Evolutionary conservation across 2,797 vertebrate species (phyloP).

Genomic region (Onychomys arenicola): DNA sequence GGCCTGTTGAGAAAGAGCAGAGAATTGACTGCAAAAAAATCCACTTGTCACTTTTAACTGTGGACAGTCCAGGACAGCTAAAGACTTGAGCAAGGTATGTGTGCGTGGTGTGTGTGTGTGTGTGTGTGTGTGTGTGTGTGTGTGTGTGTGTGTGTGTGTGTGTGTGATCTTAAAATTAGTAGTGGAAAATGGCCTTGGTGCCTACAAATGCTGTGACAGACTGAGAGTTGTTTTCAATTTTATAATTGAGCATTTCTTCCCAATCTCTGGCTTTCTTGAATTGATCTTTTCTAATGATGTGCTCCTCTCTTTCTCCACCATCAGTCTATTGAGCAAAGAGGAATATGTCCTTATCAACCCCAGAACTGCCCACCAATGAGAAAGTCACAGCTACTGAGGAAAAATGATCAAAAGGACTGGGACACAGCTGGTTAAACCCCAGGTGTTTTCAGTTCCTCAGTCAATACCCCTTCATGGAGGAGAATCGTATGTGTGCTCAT

Average conservation of each 20-base stretch:
- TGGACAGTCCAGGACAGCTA: neutral
- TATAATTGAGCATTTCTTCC: neutral
- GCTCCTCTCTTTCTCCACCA: neutral
- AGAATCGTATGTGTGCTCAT: neutral
- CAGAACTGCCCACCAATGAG: neutral
- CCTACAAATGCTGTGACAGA: neutral
- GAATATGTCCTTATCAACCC: neutral
- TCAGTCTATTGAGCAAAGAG: neutral
- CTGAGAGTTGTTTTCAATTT: neutral
- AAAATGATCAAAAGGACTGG: neutral
- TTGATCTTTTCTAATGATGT: neutral
- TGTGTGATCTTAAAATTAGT: neutral
- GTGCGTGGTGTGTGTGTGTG: too few relatives aligned
- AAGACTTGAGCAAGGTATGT: neutral
- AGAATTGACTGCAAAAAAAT: neutral
- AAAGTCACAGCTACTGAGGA: neutral
- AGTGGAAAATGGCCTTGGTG: neutral
- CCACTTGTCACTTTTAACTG: neutral
- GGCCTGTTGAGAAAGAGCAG: conserved; percentile 85
- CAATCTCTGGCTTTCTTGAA: neutral
- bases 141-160: neutral
- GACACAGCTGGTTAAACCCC: neutral
- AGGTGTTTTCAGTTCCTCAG: neutral
- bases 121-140: neutral
- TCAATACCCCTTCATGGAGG: neutral